A percentile compares a stretch with the other conserved stretches of the same genome.
phyloP scores from a whole-genome alignment of 2,797 vertebrate genomes.

The Staurois parvus region DNA sequence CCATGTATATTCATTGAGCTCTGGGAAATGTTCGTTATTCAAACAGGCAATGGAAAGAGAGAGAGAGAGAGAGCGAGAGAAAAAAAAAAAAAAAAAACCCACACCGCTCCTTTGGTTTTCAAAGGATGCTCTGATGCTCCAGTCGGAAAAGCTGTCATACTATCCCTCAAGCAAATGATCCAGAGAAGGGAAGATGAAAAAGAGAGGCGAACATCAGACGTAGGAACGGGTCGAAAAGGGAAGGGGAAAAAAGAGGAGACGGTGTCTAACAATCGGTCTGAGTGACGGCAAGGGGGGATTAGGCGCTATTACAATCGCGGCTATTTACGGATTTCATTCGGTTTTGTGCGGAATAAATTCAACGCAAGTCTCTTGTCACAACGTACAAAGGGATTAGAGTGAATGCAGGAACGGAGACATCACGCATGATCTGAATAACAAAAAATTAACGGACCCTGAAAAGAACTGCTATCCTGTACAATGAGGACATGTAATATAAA shows the following conservation, averaged over 20 bases:
- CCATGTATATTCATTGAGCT: constrained; percentile 61
- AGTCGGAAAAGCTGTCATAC: constrained; percentile 58
- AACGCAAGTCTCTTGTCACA: neutral
- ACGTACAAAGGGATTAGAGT: neutral
- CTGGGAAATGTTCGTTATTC: constrained; percentile 61
- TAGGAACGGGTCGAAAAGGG: constrained; percentile 14
- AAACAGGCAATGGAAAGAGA: constrained; percentile 53
- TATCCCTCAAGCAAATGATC: constrained; percentile 58
- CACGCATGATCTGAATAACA: neutral
- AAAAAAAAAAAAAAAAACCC: neutral
- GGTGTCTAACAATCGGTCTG: constrained; percentile 18
- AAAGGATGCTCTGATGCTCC: constrained; percentile 56
- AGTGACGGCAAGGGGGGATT: neutral
- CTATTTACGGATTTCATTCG: constrained; percentile 12
- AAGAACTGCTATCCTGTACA: too few relatives aligned
- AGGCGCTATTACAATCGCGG: neutral
- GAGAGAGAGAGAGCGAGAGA: neutral
- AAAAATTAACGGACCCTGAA: neutral
- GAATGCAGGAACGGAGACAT: neutral
- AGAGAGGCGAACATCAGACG: constrained; percentile 50
- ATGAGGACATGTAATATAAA: too few relatives aligned
- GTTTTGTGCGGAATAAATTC: neutral
- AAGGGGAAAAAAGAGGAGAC: neutral
- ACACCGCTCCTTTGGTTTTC: constrained; percentile 51
- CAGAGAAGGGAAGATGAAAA: constrained; percentile 55